Conservation (phyloP, 2,888 invertebrate genomes). For the Coelopa pilipes region DNA sequence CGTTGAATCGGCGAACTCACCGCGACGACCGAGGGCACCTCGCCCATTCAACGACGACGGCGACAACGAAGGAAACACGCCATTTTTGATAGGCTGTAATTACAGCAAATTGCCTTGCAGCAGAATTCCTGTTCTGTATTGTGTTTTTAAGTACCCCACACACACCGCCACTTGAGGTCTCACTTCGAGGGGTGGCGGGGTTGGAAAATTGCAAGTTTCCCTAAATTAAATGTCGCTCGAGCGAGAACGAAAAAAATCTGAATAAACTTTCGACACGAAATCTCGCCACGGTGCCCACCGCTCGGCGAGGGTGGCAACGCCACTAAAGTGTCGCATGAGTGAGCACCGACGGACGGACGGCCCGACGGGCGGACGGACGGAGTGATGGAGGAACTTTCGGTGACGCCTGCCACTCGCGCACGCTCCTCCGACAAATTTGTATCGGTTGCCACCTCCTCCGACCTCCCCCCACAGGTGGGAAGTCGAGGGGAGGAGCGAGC, state of each 20-base stretch:
- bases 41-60: not conserved
- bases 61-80: slow-evolving; percentile 29
- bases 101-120: slow-evolving; percentile 46
- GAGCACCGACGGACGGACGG: slow-evolving; percentile 9
- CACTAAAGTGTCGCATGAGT: slow-evolving; percentile 30
- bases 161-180: not conserved
- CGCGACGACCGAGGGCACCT: not conserved
- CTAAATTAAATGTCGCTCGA: slow-evolving; percentile 34
- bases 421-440: no score
- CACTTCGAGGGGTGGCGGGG: not conserved
- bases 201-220: slow-evolving; percentile 17
- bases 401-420: no score
- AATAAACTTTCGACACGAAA: slow-evolving; percentile 18
- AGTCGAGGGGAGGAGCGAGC: not conserved
- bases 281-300: not conserved
- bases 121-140: slow-evolving; percentile 25
- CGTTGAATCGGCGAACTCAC: slow-evolving; percentile 21
- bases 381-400: not conserved
- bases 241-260: slow-evolving; percentile 16
- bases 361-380: not conserved
- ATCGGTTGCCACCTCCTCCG: no score
- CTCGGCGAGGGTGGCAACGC: not conserved
- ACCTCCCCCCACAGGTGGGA: no score
- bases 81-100: slow-evolving; percentile 41
- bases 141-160: slow-evolving; percentile 1